phyloP scores from a whole-genome alignment of 1,140 invertebrate genomes.

The Chrysomallon squamiferum region DNA sequence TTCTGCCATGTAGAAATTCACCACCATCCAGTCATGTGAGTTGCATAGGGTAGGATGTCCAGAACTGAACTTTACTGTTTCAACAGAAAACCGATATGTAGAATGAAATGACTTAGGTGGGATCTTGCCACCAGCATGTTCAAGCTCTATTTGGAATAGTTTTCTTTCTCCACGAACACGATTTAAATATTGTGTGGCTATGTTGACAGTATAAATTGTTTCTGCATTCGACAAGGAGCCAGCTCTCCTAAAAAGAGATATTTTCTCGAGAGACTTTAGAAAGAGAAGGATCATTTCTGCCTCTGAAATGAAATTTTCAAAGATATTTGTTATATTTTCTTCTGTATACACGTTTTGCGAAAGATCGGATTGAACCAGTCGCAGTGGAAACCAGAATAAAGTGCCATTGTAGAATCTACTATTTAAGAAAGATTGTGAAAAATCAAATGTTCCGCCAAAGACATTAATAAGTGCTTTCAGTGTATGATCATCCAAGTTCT shows the following conservation, averaged over 20 bases:
- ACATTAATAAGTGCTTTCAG: constrained; percentile 5
- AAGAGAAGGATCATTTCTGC: constrained; percentile 19
- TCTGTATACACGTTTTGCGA: constrained; percentile 24
- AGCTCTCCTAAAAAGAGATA: not conserved
- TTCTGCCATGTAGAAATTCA: constrained; percentile 9
- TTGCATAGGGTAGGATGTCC: too few relatives aligned
- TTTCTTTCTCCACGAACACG: not conserved
- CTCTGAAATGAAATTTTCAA: constrained; percentile 25
- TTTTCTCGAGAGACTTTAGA: constrained; percentile 6
- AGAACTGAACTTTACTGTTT: too few relatives aligned
- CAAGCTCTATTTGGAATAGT: not conserved
- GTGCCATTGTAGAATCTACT: constrained; percentile 31
- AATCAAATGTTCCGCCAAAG: constrained; percentile 21
- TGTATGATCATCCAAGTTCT: constrained; percentile 5
- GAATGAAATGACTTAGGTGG: not conserved
- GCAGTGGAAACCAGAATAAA: constrained; percentile 48
- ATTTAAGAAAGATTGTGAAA: constrained; percentile 3
- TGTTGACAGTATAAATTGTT: not conserved
- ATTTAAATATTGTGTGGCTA: not conserved
- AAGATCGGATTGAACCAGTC: constrained; percentile 17
- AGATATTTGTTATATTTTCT: constrained; percentile 28
- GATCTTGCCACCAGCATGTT: not conserved
- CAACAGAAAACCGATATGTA: not conserved
- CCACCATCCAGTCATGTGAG: constrained; percentile 14
- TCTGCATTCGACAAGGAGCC: too few relatives aligned